Percentiles rank a stretch among this genome's conserved stretches.
Conservation (phyloP, 2,113 vertebrate genomes). For the Dipodomys stephensi region DNA sequence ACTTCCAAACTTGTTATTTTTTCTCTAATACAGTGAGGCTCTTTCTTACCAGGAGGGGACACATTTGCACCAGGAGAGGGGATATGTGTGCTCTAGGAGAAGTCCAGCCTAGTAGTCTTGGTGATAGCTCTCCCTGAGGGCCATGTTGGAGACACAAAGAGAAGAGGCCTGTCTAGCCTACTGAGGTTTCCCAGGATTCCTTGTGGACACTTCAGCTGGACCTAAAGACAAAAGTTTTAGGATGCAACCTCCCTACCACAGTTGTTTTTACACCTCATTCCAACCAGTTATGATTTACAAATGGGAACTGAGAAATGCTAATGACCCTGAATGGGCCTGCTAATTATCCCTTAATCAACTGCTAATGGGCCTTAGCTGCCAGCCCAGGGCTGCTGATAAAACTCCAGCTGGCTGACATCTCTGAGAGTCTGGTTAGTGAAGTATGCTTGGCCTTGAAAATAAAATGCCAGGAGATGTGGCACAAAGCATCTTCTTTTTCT, state of each 20-base stretch:
- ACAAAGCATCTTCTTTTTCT: neutral
- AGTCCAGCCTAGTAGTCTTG: neutral
- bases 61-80: neutral
- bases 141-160: neutral
- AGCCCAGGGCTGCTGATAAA: slow-evolving; percentile 48
- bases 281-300: slow-evolving; percentile 74
- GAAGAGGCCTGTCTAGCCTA: no score
- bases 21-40: neutral
- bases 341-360: slow-evolving; percentile 80
- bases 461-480: neutral
- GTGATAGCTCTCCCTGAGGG: neutral
- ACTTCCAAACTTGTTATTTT: neutral
- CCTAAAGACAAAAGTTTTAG: neutral
- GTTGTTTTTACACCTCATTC: slow-evolving; percentile 51
- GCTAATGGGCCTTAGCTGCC: slow-evolving; percentile 66
- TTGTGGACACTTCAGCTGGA: neutral
- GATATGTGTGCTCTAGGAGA: neutral
- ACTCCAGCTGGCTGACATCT: slow-evolving; percentile 33
- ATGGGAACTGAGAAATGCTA: slow-evolving; percentile 67
- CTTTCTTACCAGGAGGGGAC: neutral
- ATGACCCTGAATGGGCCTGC: slow-evolving; percentile 52
- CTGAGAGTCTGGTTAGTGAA: neutral
- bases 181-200: neutral
- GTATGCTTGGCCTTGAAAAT: slow-evolving; percentile 10
- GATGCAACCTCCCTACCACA: neutral